Percentiles rank a stretch among this genome's conserved stretches.
Conservation (phyloP, 92 coral and sea anemone genomes). For the Epizoanthus scotinus region DNA sequence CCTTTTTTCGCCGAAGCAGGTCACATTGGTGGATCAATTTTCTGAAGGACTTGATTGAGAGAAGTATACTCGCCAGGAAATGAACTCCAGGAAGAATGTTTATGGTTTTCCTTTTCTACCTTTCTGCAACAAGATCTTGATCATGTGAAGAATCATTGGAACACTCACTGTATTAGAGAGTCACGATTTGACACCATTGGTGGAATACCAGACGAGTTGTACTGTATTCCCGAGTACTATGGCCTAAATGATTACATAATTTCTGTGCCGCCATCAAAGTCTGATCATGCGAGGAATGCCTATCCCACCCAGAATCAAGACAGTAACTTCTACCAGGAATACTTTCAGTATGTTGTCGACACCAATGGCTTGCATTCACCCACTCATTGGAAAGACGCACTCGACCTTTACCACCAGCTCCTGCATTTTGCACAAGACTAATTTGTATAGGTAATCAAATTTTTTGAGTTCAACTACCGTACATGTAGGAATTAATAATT, state of each 20-base stretch:
- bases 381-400: conserved; percentile 40
- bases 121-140: conserved; percentile 17
- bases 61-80: conserved; percentile 26
- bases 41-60: conserved; percentile 42
- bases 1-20: conserved; percentile 42
- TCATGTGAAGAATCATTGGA: too few relatives aligned
- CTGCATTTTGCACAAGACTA: conserved; percentile 31
- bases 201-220: conserved; percentile 27
- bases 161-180: too few relatives aligned
- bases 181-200: conserved; percentile 33
- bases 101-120: conserved; percentile 23
- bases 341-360: conserved; percentile 39
- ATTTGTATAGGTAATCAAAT: background rate
- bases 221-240: conserved; percentile 29
- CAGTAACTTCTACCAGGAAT: conserved; percentile 35
- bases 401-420: conserved; percentile 33
- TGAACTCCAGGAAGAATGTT: conserved; percentile 34
- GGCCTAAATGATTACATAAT: conserved; percentile 2
- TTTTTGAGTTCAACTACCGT: too few relatives aligned
- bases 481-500: too few relatives aligned
- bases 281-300: conserved; percentile 8
- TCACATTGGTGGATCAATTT: conserved; percentile 49
- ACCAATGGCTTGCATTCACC: conserved; percentile 23
- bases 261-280: conserved; percentile 16
- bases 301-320: conserved; percentile 14